A percentile compares a stretch with the other conserved stretches of the same genome.
phyloP scores from a whole-genome alignment of 2,797 vertebrate genomes.

The Pygocentrus nattereri region DNA sequence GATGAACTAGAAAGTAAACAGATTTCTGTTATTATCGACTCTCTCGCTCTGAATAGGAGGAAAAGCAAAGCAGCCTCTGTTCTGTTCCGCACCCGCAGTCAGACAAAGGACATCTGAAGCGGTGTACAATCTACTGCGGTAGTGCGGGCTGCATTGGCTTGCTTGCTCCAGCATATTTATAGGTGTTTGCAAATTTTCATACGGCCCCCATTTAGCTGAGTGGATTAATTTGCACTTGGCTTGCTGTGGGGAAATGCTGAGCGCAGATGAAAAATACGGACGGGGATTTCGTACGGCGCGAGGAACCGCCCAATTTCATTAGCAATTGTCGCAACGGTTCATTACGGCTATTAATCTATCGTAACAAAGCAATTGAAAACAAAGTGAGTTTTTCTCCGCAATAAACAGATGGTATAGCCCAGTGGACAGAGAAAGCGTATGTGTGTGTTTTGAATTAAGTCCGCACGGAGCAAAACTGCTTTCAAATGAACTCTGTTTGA shows the following conservation, averaged over 20 bases:
- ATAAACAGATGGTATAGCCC: slow-evolving; percentile 32
- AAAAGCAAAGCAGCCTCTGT: not conserved
- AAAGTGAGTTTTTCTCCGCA: slow-evolving; percentile 46
- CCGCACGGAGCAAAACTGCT: not conserved
- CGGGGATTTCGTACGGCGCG: slow-evolving; percentile 49
- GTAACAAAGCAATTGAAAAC: slow-evolving; percentile 59
- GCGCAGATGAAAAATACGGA: slow-evolving; percentile 59
- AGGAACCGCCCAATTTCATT: slow-evolving; percentile 60
- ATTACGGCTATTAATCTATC: slow-evolving; percentile 61
- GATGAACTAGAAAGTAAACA: not conserved
- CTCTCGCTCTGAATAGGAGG: not conserved
- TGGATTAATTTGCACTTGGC: slow-evolving; percentile 74
- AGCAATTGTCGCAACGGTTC: slow-evolving; percentile 54
- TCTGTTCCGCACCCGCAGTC: not conserved
- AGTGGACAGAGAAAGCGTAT: not conserved
- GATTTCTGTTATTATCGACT: slow-evolving; percentile 19
- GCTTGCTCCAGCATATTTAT: slow-evolving; percentile 67
- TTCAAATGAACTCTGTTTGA: not conserved
- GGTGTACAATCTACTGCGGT: slow-evolving; percentile 45
- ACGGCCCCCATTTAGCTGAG: slow-evolving; percentile 70
- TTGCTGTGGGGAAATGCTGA: slow-evolving; percentile 75
- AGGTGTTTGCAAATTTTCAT: slow-evolving; percentile 60
- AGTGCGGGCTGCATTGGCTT: slow-evolving; percentile 66
- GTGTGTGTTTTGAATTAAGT: slow-evolving; percentile 17
- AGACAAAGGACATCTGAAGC: slow-evolving; percentile 1